Base-by-base conservation (phyloP, 1,140 invertebrate genomes). In the Drosophila equinoxialis region DNA sequence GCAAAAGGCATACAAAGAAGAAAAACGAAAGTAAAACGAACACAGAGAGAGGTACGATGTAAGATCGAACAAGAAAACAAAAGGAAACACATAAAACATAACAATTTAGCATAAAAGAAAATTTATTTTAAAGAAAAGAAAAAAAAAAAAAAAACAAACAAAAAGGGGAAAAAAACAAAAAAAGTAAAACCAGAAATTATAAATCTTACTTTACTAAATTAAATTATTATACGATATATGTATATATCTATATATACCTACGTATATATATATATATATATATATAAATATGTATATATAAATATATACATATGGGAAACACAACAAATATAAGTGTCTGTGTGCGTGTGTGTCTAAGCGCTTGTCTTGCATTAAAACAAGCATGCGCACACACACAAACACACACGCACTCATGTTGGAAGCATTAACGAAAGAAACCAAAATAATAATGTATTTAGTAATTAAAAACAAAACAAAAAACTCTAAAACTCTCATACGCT, bases 131-230 rank as follows among this genome's bases (percentile, higher is more conserved):
- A 90, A 75, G 42, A 77, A 71, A 71, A 65, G 35, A 2, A 26
- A 75, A 68, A 63, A 59, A 75, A 68, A 62, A 59, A 90, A 90
- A 75, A 41, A 76, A 68, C 68, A 65, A 37, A 4, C 5, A 75
- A 63, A 59, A 59, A 51, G 3, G 45, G 45, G 61, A 23, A 64
- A 64, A n/a, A 64, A n/a, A 17, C 41, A 11, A 65, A 60, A 60
- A 71, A 85, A 79, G 84, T 77, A 81, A 89, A 90, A 86, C 67
- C 75, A 86, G 83, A 81, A 85, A 90, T 76, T 87, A 87, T 79
- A 90, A 79, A 90, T 71, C 68, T 90, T 90, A 90, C 81, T 90
- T 90, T 90, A 90, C 76, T 90, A 86, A 90, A 90, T 90, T 90
- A 77, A 65, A 75, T 60, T 33, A 64, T 45, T 60, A 63, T 68